A percentile compares a stretch with the other conserved stretches of the same genome.
phyloP scores from a whole-genome alignment of 2,797 vertebrate genomes.

The Siniperca obscura region DNA sequence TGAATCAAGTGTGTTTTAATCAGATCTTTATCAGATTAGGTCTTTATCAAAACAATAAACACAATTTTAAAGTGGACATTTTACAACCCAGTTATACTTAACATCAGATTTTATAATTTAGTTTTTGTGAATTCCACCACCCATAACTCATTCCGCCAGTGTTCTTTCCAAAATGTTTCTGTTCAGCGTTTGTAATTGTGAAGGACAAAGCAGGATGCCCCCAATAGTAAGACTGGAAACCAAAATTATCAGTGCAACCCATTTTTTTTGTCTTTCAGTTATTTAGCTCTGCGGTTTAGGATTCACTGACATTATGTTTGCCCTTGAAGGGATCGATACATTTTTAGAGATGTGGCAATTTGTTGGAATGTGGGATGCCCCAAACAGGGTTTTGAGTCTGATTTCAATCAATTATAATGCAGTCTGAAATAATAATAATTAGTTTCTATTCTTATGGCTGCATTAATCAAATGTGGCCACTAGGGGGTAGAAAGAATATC shows the following conservation, averaged over 20 bases:
- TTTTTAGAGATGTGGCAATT: neutral
- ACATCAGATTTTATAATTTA: neutral
- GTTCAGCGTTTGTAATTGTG: neutral
- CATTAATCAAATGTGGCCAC: neutral
- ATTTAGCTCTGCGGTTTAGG: neutral
- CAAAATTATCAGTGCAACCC: neutral
- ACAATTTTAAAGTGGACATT: neutral
- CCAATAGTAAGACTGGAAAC: neutral
- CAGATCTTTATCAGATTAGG: neutral
- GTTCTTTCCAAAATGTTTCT: neutral
- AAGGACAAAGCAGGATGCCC: neutral
- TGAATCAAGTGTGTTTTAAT: neutral
- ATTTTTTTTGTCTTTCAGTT: neutral
- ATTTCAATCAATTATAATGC: neutral
- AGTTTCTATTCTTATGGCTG: neutral
- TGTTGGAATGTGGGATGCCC: neutral
- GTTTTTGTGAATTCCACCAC: conserved; percentile 9
- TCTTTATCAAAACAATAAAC: neutral
- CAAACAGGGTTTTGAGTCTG: neutral
- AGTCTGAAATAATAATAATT: neutral
- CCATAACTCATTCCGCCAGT: neutral
- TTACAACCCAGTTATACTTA: neutral
- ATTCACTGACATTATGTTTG: neutral
- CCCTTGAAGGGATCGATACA: neutral
- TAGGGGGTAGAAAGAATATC: neutral